Base-by-base conservation (phyloP, 1,140 invertebrate species). In the Sycophila sp. region DNA sequence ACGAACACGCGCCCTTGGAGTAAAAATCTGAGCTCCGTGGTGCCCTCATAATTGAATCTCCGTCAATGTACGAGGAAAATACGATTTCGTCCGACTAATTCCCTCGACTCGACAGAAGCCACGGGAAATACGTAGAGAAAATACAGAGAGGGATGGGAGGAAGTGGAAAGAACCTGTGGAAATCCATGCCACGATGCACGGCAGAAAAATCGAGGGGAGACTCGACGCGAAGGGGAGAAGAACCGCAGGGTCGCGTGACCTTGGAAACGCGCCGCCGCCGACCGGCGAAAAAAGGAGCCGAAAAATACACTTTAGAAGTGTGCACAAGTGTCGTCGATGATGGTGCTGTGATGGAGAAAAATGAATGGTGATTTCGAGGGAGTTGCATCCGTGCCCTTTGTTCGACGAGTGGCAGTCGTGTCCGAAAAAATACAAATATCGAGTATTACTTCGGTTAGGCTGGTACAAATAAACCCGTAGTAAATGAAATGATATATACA, bases 261-360 rank as follows among this genome's bases (percentile, higher is more conserved):
- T 45, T 10, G 7, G 15, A 28, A 15, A 15, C n/a, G 26, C 19
- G 15, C 40, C n/a, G 11, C 17, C 28, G 32, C 55, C 38, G 55
- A 58, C 26, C 22, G 22, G 7, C 51, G 51, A 26, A 55, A 26
- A 55, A 55, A 55, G 51, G n/a, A 3, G n/a, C 11, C 15, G 7
- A 15, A 40, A 3, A 2, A 11, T 36, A 19, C 28, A 38, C 30
- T 58, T 22, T 24, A 4, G n/a, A 11, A 19, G 4, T 11, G n/a
- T n/a, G 55, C 7, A 58, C 55, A 58, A 55, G 53, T 55, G 30
- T 10, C 19, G n/a, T n/a, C n/a, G n/a, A n/a, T n/a, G n/a, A n/a
- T n/a, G 53, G n/a, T 5, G 4, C 8, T 26, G 6, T 13, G 53
- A 32, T n/a, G 30, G 28, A 17, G 10, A 6, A 19, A 34, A 56